Base-by-base conservation (phyloP, 2,113 vertebrate genomes). In the Speoplatyrhinus poulsoni region DNA sequence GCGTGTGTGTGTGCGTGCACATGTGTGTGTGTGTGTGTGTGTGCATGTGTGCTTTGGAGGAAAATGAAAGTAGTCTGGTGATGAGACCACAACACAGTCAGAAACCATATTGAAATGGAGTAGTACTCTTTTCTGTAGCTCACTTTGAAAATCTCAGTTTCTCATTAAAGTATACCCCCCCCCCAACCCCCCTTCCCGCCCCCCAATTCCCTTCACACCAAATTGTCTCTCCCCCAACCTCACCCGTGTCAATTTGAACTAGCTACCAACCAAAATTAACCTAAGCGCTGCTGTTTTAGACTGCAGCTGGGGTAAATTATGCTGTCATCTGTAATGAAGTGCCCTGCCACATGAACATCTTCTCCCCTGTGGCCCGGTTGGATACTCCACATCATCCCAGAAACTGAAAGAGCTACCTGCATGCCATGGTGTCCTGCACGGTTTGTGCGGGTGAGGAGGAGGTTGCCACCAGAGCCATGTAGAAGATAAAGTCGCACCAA, bases 31-130 rank as follows among this genome's bases (percentile, higher is more conserved):
- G 62, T 76, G 76, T 62, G 46, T 69, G 62, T 72, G 75, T 77
- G 69, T 76, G 76, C 7, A 8, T 41, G 36, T 41, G 36, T 41
- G 36, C 7, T 76, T 62, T 84, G 81, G 75, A 83, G 84, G 77
- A 81, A 84, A 86, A 87, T 87, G 72, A 86, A 85, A 90, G 87
- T 76, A 53, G 79, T 86, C 81, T 86, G 84, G 75, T 12, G 46
- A 73, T 19, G n/a, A 62, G 79, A 84, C 85, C 87, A 85, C 87
- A 87, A 88, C 84, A 86, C 79, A 26, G 26, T 26, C 26, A 85
- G 80, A 70, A 79, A 79, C 81, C 79, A 85, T 74, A 76, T 82
- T 81, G 78, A 72, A 82, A 85, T 1, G 19, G 67, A 72, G 76
- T 73, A 70, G 69, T 79, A 71, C 36, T 79, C 80, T 65, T 73